Percentiles rank a stretch among this genome's conserved stretches.
These are phyloP conservation scores for Drosophila colorata DNA, from an alignment of 2,888 invertebrate genomes.

Conservation along the genomic window DNA sequence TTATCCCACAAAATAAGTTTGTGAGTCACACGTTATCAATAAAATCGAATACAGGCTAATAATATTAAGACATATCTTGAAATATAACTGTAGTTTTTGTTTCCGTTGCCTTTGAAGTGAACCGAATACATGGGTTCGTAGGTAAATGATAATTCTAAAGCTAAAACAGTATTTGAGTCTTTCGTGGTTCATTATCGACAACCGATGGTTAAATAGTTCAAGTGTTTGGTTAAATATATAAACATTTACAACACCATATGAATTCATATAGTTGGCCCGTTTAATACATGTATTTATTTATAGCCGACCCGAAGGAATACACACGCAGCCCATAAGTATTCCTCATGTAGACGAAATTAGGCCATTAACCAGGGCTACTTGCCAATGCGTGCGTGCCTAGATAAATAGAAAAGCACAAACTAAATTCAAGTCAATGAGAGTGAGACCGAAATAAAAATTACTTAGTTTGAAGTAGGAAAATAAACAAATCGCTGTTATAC, in stretches of 20 bases:
- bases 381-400: no score
- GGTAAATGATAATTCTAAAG: no score
- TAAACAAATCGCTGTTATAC: not conserved
- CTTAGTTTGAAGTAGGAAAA: not conserved
- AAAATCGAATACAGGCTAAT: not conserved
- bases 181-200: no score
- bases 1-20: not conserved
- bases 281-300: conserved; percentile 15
- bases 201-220: no score
- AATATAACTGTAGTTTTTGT: no score
- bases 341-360: conserved; percentile 1
- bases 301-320: conserved; percentile 47
- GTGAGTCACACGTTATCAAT: conserved; percentile 24
- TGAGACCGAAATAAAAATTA: not conserved
- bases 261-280: conserved; percentile 23
- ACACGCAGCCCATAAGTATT: conserved; percentile 26
- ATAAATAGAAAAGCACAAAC: no score
- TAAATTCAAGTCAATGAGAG: not conserved
- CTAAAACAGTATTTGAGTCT: no score
- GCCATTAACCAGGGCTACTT: conserved; percentile 5
- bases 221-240: not conserved
- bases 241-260: not conserved
- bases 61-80: not conserved
- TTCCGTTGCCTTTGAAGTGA: conserved; percentile 10
- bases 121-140: not conserved